Evolutionary conservation across 2,888 invertebrate genomes (phyloP).

Genomic region (Dexiosoma caninum): DNA sequence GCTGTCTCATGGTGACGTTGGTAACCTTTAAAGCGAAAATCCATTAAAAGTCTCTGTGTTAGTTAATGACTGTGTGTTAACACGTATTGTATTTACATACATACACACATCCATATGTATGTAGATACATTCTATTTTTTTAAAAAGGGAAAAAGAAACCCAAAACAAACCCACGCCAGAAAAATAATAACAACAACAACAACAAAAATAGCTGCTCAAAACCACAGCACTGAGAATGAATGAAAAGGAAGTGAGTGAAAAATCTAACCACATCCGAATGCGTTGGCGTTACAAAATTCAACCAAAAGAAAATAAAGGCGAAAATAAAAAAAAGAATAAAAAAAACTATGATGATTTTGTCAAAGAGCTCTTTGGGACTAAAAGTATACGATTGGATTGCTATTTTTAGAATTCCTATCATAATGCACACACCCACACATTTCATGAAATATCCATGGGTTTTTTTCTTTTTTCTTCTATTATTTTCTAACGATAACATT

Average conservation of each 20-base stretch:
- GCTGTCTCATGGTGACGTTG: slow-evolving; percentile 15
- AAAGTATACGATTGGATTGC: neutral
- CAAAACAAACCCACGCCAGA: neutral
- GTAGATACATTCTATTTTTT: neutral
- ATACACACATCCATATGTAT: neutral
- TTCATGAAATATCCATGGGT: neutral
- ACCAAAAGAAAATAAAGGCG: slow-evolving; percentile 9
- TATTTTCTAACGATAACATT: neutral
- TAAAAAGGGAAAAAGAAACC: neutral
- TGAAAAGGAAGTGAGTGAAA: slow-evolving; percentile 41
- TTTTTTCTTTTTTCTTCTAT: neutral
- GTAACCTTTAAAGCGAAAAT: slow-evolving; percentile 2
- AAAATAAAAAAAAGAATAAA: neutral
- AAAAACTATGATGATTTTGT: neutral
- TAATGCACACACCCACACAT: neutral
- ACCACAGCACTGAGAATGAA: neutral
- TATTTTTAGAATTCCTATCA: slow-evolving; percentile 26
- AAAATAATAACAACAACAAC: neutral
- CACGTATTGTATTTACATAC: neutral
- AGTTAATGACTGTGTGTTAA: neutral
- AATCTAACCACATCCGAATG: slow-evolving; percentile 41
- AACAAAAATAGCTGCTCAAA: neutral
- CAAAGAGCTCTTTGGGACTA: neutral
- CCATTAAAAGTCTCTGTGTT: neutral
- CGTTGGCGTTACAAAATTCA: slow-evolving; percentile 46